A percentile compares a stretch with the other conserved stretches of the same genome.
These are phyloP conservation scores for Atethmia centrago DNA, from an alignment of 2,888 invertebrate genomes.

Conservation along the genomic window DNA sequence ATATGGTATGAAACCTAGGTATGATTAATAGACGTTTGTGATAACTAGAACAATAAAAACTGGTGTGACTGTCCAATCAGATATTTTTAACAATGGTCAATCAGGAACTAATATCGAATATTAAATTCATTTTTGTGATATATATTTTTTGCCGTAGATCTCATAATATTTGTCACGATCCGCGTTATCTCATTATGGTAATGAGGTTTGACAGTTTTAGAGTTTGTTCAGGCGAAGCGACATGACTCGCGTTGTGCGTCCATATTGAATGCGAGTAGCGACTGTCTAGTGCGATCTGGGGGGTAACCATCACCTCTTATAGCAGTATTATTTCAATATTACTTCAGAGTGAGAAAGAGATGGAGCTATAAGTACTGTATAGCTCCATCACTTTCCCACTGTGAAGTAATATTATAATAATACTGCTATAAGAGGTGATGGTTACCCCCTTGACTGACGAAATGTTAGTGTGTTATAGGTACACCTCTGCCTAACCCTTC, in stretches of 20 bases:
- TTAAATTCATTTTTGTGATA: conserved; percentile 6
- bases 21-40: conserved; percentile 21
- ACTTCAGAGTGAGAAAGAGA: too few species aligned
- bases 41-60: conserved; percentile 36
- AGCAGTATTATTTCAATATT: too few species aligned
- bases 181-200: conserved; percentile 41
- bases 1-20: background rate
- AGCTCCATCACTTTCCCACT: too few species aligned
- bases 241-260: background rate
- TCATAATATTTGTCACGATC: conserved; percentile 57
- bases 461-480: too few species aligned
- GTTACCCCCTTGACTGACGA: too few species aligned
- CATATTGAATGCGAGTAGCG: background rate
- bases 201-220: conserved; percentile 19
- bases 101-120: conserved; percentile 42
- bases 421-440: too few species aligned
- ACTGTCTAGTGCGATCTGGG: background rate
- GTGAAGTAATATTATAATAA: too few species aligned
- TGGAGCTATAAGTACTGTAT: too few species aligned
- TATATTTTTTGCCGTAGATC: conserved; percentile 36
- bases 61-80: conserved; percentile 29
- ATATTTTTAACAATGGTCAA: conserved; percentile 50
- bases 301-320: too few species aligned
- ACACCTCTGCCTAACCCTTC: too few species aligned
- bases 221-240: conserved; percentile 12